Conservation (phyloP, 2,113 vertebrate species). For the Brienomyrus longianalis region DNA sequence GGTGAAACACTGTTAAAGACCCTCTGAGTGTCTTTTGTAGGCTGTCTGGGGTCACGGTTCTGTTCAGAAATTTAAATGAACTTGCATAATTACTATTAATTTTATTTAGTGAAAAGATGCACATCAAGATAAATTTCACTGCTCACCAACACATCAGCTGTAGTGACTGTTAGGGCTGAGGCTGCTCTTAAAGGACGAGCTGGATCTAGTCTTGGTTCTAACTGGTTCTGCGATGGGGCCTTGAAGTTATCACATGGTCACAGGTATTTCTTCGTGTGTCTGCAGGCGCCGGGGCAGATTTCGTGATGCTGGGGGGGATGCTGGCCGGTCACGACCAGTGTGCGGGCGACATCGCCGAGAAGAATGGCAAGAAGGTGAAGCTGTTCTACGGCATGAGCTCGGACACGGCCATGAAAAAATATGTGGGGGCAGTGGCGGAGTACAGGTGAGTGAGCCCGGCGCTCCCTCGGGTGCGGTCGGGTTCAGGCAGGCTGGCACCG, state of each 20-base stretch:
- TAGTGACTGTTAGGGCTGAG: neutral
- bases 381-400: conserved; percentile 99
- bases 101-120: neutral
- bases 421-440: conserved; percentile 85
- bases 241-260: neutral
- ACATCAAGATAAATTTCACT: neutral
- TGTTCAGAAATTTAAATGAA: neutral
- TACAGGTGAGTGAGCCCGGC: conserved; percentile 70
- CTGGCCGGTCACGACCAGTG: conserved; percentile 95
- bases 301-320: conserved; percentile 98
- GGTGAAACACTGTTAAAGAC: neutral
- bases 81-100: neutral
- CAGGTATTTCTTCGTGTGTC: neutral
- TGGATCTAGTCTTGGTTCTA: neutral
- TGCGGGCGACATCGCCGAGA: conserved; percentile 83
- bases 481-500: neutral
- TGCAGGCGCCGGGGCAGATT: conserved; percentile 89
- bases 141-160: neutral
- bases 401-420: conserved; percentile 95
- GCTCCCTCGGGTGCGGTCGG: neutral
- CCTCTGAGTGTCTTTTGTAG: no score
- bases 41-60: neutral
- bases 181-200: neutral
- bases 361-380: conserved; percentile 87
- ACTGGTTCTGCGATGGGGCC: neutral